Percentiles rank a stretch among this genome's conserved stretches.
phyloP scores from a whole-genome alignment of 2,797 vertebrate species.

The Protosalanx chinensis region DNA sequence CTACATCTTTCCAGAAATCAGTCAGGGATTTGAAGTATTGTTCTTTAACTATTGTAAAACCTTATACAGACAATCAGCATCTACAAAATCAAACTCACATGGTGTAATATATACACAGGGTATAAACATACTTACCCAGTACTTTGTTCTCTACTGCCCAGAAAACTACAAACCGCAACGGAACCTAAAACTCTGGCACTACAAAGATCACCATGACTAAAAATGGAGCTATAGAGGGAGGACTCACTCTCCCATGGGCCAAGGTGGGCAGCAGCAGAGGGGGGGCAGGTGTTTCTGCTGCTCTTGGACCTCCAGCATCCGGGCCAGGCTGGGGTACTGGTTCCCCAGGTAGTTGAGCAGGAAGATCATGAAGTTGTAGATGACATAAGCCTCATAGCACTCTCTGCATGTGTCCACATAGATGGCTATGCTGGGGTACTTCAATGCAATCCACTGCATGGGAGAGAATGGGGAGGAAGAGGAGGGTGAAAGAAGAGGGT shows the following conservation, averaged over 20 bases:
- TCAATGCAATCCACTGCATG: conserved; percentile 91
- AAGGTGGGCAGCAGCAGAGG: conserved; percentile 92
- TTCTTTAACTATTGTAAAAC: too few species aligned
- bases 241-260: conserved; percentile 99
- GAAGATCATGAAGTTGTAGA: conserved; percentile 99
- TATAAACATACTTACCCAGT: too few species aligned
- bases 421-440: conserved; percentile 92
- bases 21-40: too few species aligned
- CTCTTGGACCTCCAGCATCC: conserved; percentile 95
- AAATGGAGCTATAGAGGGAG: not conserved
- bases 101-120: too few species aligned
- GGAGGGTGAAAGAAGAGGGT: not conserved
- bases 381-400: conserved; percentile 98
- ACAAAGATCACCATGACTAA: not conserved
- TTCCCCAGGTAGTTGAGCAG: conserved; percentile 93
- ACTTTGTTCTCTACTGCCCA: not conserved
- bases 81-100: too few species aligned
- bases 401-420: conserved; percentile 98
- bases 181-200: not conserved
- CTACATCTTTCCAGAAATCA: not conserved
- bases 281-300: conserved; percentile 95
- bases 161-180: conserved; percentile 1
- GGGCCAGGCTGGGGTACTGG: conserved; percentile 90
- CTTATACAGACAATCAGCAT: too few species aligned
- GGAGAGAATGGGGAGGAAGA: not conserved